These are phyloP conservation scores for Brachycybe producta DNA, from an alignment of 2,888 invertebrate species.

Conservation along the genomic window DNA sequence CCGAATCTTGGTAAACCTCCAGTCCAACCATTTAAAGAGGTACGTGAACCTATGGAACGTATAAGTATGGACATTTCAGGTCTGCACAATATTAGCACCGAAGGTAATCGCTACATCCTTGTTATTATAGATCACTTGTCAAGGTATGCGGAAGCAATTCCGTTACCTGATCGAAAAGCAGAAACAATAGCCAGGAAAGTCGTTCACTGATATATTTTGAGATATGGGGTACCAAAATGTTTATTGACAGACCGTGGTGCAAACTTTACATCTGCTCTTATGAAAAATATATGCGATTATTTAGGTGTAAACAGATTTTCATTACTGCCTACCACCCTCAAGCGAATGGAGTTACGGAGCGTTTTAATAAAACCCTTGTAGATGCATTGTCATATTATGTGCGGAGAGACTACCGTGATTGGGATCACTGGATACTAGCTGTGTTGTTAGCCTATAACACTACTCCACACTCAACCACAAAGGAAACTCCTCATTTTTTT, in stretches of 20 bases:
- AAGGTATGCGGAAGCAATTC: conserved; percentile 24
- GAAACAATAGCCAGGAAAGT: conserved; percentile 27
- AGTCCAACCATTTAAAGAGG: conserved; percentile 14
- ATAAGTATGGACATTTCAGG: conserved; percentile 23
- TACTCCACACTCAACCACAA: conserved; percentile 21
- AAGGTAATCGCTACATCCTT: conserved; percentile 23
- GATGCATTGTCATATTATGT: conserved; percentile 23
- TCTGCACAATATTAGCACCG: conserved; percentile 20
- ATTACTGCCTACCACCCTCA: conserved; percentile 21
- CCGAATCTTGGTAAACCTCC: conserved; percentile 2
- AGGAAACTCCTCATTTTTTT: conserved; percentile 21
- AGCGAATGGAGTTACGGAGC: conserved; percentile 25
- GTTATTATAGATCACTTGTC: conserved; percentile 22
- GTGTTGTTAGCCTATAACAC: conserved; percentile 24
- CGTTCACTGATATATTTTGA: conserved; percentile 20
- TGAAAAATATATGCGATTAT: conserved; percentile 19
- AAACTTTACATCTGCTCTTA: conserved; percentile 21
- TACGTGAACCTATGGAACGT: conserved; percentile 22
- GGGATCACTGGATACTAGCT: conserved; percentile 25
- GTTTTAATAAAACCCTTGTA: conserved; percentile 24
- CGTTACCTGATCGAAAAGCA: conserved; percentile 28
- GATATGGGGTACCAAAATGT: conserved; percentile 22
- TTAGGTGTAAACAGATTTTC: conserved; percentile 19
- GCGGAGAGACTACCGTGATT: conserved; percentile 22
- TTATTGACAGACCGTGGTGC: conserved; percentile 26